phyloP scores from a whole-genome alignment of 1,140 invertebrate species.

The Chironomus tepperi region DNA sequence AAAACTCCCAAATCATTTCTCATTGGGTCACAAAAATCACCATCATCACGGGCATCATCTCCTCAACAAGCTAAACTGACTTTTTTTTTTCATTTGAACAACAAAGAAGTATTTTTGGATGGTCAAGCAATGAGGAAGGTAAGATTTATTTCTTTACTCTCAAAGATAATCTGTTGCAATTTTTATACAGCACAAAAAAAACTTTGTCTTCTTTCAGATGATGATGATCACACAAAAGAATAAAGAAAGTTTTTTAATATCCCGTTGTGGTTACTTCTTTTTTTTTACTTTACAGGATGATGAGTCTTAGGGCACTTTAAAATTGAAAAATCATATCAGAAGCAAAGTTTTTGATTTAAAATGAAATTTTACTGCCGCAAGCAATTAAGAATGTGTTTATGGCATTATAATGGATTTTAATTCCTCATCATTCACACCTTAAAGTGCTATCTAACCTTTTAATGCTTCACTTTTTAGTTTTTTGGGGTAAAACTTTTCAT shows the following conservation, averaged over 20 bases:
- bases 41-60: no score
- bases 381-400: conserved; percentile 11
- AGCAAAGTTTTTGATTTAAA: background rate
- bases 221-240: background rate
- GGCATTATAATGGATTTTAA: conserved; percentile 9
- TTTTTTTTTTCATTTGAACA: background rate
- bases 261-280: background rate
- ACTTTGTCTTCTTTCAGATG: background rate
- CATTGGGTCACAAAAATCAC: no score
- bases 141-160: background rate
- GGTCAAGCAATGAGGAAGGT: background rate
- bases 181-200: background rate
- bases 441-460: background rate
- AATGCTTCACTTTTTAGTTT: no score
- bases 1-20: no score
- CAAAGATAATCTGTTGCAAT: conserved; percentile 13
- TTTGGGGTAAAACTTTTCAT: no score
- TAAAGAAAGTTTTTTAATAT: conserved; percentile 4
- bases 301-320: no score
- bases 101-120: background rate
- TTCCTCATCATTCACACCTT: conserved; percentile 3
- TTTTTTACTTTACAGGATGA: background rate
- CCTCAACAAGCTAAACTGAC: no score
- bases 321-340: no score
- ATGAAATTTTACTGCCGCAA: background rate